These are phyloP conservation scores for Xenopus laevis DNA, from an alignment of 2,113 vertebrate species.

Conservation along the genomic window DNA sequence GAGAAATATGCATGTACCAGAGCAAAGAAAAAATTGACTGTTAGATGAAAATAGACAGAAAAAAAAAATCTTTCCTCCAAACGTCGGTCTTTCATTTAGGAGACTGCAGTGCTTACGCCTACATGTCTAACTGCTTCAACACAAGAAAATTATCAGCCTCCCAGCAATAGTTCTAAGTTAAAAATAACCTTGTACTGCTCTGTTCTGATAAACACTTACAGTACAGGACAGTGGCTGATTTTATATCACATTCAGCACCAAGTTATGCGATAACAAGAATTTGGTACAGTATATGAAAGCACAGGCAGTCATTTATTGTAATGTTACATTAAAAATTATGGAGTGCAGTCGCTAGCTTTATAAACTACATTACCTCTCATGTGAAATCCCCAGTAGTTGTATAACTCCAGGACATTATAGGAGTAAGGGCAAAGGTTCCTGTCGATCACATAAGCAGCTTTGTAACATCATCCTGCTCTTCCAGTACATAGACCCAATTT, in stretches of 20 bases:
- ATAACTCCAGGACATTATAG: conserved; percentile 64
- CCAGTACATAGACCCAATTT: not conserved
- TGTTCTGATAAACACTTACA: conserved; percentile 22
- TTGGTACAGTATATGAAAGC: too few species aligned
- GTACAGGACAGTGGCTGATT: not conserved
- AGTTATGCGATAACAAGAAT: not conserved
- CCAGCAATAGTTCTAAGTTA: conserved; percentile 14
- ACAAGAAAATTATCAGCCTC: conserved; percentile 4
- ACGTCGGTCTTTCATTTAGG: conserved; percentile 42
- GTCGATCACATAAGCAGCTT: conserved; percentile 84
- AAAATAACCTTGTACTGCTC: not conserved
- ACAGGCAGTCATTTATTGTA: not conserved
- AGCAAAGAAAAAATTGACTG: conserved; percentile 46
- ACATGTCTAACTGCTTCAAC: conserved; percentile 25
- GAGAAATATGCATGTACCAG: conserved; percentile 49
- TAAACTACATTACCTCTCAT: conserved; percentile 54
- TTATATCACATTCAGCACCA: accelerated
- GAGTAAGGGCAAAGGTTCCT: conserved; percentile 70
- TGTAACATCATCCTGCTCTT: conserved; percentile 41
- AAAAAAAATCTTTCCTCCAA: conserved; percentile 9
- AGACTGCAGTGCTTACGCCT: conserved; percentile 26
- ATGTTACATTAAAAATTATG: not conserved
- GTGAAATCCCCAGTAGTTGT: conserved; percentile 61
- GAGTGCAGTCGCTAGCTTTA: not conserved
- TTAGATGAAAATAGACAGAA: conserved; percentile 26